Conservation (phyloP, 2,113 vertebrate genomes). For the Brachirus orientalis region DNA sequence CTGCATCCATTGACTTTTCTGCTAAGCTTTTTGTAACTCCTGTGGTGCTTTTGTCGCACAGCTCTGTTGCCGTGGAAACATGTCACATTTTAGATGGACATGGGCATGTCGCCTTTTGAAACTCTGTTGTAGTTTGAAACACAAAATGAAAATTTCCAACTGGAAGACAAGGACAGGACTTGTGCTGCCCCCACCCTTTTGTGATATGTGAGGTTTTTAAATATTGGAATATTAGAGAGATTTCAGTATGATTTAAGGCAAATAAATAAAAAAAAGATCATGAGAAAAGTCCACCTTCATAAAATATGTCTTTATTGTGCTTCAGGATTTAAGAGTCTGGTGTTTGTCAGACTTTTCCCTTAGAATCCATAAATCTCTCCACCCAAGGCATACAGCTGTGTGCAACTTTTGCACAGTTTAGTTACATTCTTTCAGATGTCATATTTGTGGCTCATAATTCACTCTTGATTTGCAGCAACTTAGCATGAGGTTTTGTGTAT, state of each 20-base stretch:
- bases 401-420: constrained; percentile 29
- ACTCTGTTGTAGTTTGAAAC: constrained; percentile 6
- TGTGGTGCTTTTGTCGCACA: constrained; percentile 65
- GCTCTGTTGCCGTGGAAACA: constrained; percentile 72
- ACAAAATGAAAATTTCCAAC: constrained; percentile 28
- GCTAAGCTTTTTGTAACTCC: constrained; percentile 51
- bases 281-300: neutral
- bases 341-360: constrained; percentile 13
- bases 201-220: neutral
- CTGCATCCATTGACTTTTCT: constrained; percentile 38
- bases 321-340: constrained; percentile 19
- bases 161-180: constrained; percentile 27
- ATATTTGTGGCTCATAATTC: constrained; percentile 31
- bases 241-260: constrained; percentile 19
- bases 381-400: constrained; percentile 8
- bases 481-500: constrained; percentile 2
- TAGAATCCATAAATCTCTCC: constrained; percentile 38
- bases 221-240: constrained; percentile 23
- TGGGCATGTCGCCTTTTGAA: constrained; percentile 53
- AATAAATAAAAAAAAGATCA: constrained; percentile 23
- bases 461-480: constrained; percentile 13
- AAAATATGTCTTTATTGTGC: constrained; percentile 9
- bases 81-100: constrained; percentile 69
- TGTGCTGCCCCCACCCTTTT: neutral
- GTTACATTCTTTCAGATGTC: constrained; percentile 9